These are phyloP conservation scores for Diploscapter pachys DNA, from an alignment of 1,140 invertebrate genomes.

Conservation along the genomic window DNA sequence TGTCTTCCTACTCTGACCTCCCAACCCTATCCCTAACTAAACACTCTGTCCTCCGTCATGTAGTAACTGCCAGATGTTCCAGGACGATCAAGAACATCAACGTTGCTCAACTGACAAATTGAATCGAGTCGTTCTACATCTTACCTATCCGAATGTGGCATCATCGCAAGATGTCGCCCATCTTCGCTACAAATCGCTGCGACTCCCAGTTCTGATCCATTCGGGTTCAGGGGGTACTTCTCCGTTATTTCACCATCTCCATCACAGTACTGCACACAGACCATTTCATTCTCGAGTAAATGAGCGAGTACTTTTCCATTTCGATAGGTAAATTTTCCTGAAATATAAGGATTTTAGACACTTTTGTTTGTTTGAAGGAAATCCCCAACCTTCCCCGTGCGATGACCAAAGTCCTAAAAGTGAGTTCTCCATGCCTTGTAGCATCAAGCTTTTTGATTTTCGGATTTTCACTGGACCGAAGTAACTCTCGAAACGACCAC, in stretches of 20 bases:
- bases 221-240: slow-evolving; percentile 50
- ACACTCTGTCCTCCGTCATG: no score
- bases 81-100: no score
- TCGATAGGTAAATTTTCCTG: slow-evolving; percentile 67
- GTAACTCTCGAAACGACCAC: slow-evolving; percentile 84
- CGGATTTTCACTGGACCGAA: slow-evolving; percentile 72
- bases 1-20: no score
- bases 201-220: slow-evolving; percentile 68
- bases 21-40: no score
- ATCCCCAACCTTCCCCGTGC: slow-evolving; percentile 85
- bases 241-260: slow-evolving; percentile 28
- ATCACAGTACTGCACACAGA: slow-evolving; percentile 45
- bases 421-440: slow-evolving; percentile 78
- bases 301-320: slow-evolving; percentile 63
- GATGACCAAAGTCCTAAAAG: slow-evolving; percentile 88
- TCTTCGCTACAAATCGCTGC: slow-evolving; percentile 82
- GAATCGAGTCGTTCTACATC: slow-evolving; percentile 2
- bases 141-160: slow-evolving; percentile 90
- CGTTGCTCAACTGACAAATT: no score
- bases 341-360: slow-evolving; percentile 26
- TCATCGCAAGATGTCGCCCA: slow-evolving; percentile 89
- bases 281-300: slow-evolving; percentile 67
- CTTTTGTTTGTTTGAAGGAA: background rate
- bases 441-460: slow-evolving; percentile 75
- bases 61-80: no score